phyloP scores from a whole-genome alignment of 2,888 invertebrate species.

The Tipula lateralis region DNA sequence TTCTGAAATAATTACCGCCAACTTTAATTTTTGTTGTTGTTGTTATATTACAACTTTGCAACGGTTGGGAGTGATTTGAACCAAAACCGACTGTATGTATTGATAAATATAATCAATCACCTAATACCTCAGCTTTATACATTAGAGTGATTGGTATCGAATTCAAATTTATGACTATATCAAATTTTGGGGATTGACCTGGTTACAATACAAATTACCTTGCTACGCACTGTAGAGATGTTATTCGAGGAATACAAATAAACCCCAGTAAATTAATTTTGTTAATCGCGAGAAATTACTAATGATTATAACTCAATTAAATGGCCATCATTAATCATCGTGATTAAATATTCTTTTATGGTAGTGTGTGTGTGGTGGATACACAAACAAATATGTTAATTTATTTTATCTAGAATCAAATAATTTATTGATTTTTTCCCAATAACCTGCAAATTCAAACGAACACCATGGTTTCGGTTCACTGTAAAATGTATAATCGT shows the following conservation, averaged over 20 bases:
- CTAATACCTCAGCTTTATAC: too few relatives aligned
- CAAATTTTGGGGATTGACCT: not conserved
- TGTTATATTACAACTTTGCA: too few relatives aligned
- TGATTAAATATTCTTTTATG: not conserved
- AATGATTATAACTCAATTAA: not conserved
- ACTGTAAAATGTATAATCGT: not conserved
- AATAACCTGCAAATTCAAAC: not conserved
- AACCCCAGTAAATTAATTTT: not conserved
- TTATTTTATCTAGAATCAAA: not conserved
- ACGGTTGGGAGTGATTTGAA: too few relatives aligned
- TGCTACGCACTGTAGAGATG: not conserved
- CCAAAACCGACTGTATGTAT: too few relatives aligned
- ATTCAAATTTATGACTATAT: not conserved
- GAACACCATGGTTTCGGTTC: not conserved
- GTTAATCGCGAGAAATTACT: not conserved
- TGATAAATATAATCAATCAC: too few relatives aligned
- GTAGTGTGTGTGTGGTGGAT: not conserved
- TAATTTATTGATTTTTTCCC: not conserved
- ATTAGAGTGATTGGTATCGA: not conserved
- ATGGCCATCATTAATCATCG: not conserved
- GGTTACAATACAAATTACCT: not conserved
- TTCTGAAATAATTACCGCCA: too few relatives aligned
- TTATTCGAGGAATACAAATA: not conserved
- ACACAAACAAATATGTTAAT: not conserved
- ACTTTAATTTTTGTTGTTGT: too few relatives aligned